These are phyloP conservation scores for Mactra quadrangularis DNA, from an alignment of 1,140 invertebrate species.

Conservation along the genomic window DNA sequence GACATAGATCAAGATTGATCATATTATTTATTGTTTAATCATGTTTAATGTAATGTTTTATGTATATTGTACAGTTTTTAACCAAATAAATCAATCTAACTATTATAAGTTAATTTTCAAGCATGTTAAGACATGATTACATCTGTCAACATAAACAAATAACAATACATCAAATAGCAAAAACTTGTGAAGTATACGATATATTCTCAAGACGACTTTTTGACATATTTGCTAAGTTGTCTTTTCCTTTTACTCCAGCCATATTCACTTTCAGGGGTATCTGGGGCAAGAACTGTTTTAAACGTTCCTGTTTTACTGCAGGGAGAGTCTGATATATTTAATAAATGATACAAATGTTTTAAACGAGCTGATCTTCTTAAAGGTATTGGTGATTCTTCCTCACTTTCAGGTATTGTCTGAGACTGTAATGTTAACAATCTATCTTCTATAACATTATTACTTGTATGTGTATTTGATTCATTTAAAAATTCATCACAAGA, in stretches of 20 bases:
- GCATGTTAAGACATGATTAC: too few relatives aligned
- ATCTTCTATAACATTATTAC: neutral
- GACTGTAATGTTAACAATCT: neutral
- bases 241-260: slow-evolving; percentile 51
- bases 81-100: too few relatives aligned
- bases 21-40: too few relatives aligned
- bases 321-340: neutral
- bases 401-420: neutral
- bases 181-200: too few relatives aligned
- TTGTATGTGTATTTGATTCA: neutral
- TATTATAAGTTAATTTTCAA: too few relatives aligned
- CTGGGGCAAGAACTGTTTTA: slow-evolving; percentile 27
- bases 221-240: slow-evolving; percentile 33
- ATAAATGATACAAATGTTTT: neutral
- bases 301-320: neutral
- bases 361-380: slow-evolving; percentile 10
- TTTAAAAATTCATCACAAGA: neutral
- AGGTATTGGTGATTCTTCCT: neutral
- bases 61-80: too few relatives aligned
- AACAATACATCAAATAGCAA: too few relatives aligned
- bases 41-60: too few relatives aligned
- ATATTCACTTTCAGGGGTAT: slow-evolving; percentile 58
- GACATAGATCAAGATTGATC: too few relatives aligned
- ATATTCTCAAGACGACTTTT: slow-evolving; percentile 5
- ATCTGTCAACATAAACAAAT: too few relatives aligned